Evolutionary conservation across 2,113 vertebrate genomes (phyloP).

Genomic region (Agelaius phoeniceus): DNA sequence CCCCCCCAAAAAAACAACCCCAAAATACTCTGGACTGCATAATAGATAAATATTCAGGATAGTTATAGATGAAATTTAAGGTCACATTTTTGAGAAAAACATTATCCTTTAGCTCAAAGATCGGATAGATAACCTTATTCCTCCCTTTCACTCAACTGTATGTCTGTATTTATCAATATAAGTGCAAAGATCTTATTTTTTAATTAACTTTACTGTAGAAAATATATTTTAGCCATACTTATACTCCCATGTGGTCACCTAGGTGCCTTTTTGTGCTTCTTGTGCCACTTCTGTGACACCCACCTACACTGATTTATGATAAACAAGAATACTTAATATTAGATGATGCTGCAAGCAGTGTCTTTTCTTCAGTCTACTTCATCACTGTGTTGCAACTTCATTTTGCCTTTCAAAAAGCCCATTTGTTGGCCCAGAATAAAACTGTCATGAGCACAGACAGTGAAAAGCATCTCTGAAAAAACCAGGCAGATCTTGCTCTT

Average conservation of each 20-base stretch:
- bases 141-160: neutral
- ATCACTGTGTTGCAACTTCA: neutral
- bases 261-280: neutral
- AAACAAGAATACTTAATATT: neutral
- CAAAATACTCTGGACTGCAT: neutral
- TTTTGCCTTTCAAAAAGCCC: neutral
- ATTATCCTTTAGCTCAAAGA: neutral
- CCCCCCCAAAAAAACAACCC: too few relatives aligned
- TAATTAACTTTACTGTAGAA: neutral
- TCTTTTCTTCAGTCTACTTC: neutral
- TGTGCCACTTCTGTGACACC: neutral
- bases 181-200: neutral
- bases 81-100: neutral
- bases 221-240: neutral
- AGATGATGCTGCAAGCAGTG: neutral
- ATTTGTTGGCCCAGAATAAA: neutral
- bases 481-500: neutral
- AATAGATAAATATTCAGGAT: constrained; percentile 23
- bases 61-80: neutral
- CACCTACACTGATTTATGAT: neutral
- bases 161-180: neutral
- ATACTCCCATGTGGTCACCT: neutral
- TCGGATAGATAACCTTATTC: neutral
- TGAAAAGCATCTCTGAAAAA: neutral
- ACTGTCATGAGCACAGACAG: neutral